A percentile compares a stretch with the other conserved stretches of the same genome.
Evolutionary conservation across 2,797 vertebrate genomes (phyloP).

Genomic region (Myotis pilosus): DNA sequence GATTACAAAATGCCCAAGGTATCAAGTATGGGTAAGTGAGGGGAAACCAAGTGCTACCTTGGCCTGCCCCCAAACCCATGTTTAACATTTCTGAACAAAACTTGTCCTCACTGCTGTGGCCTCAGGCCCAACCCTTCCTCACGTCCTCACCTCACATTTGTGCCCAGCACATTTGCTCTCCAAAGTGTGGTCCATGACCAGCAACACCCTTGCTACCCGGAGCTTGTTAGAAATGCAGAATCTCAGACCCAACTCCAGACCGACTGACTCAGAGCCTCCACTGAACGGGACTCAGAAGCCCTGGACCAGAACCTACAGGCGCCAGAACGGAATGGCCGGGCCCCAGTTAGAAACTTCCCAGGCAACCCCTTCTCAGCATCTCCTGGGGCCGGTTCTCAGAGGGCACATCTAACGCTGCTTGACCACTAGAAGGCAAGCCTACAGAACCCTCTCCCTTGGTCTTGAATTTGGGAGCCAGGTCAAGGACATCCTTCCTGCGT

Average conservation of each 20-base stretch:
- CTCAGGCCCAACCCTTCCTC: neutral
- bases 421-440: neutral
- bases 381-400: neutral
- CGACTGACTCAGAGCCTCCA: neutral
- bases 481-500: slow-evolving; percentile 41
- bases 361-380: neutral
- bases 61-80: neutral
- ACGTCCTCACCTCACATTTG: neutral
- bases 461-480: neutral
- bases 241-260: neutral
- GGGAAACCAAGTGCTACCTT: neutral
- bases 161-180: neutral
- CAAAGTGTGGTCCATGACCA: neutral
- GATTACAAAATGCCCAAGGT: neutral
- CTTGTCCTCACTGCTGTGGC: neutral
- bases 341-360: neutral
- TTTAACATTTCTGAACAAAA: neutral
- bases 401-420: neutral
- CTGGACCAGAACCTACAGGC: neutral
- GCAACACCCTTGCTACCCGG: neutral
- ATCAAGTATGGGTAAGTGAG: neutral
- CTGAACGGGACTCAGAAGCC: neutral
- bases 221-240: neutral
- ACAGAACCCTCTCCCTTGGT: neutral
- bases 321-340: neutral